Conservation (phyloP, 2,888 invertebrate species). For the Callimorpha dominula region DNA sequence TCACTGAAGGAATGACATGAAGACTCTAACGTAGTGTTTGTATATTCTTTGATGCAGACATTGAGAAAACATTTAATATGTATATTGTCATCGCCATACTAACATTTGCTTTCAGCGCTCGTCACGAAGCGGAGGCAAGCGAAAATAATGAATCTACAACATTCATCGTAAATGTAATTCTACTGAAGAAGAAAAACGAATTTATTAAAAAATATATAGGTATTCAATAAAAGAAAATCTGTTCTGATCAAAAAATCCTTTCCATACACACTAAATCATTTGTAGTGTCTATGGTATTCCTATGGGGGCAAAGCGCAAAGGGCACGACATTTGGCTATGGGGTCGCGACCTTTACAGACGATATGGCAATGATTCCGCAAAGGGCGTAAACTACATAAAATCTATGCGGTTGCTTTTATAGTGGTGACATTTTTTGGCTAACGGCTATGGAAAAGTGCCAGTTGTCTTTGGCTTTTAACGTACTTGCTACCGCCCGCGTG, state of each 20-base stretch:
- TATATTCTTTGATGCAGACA: too few species aligned
- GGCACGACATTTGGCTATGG: conserved; percentile 76
- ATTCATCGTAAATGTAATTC: too few species aligned
- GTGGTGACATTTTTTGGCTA: conserved; percentile 68
- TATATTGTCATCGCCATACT: too few species aligned
- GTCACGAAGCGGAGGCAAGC: too few species aligned
- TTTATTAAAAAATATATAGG: too few species aligned
- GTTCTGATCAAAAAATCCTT: background rate
- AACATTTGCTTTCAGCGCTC: too few species aligned
- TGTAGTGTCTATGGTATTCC: conserved; percentile 52
- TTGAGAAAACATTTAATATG: too few species aligned
- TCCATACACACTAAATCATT: conserved; percentile 1
- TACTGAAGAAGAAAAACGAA: too few species aligned
- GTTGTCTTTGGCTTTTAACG: conserved; percentile 24
- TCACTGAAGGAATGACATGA: too few species aligned
- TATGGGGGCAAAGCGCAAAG: conserved; percentile 69
- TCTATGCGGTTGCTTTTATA: conserved; percentile 65
- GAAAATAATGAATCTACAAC: too few species aligned
- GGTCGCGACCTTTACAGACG: conserved; percentile 76
- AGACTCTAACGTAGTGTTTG: too few species aligned
- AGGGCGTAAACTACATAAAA: conserved; percentile 73
- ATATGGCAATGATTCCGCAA: conserved; percentile 63
- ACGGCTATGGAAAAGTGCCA: conserved; percentile 19
- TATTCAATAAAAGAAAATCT: too few species aligned
- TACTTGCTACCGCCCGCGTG: conserved; percentile 1